Percentiles rank a stretch among this genome's conserved stretches.
phyloP scores from a whole-genome alignment of 2,888 invertebrate species.

The Dysmachus trigonus region DNA sequence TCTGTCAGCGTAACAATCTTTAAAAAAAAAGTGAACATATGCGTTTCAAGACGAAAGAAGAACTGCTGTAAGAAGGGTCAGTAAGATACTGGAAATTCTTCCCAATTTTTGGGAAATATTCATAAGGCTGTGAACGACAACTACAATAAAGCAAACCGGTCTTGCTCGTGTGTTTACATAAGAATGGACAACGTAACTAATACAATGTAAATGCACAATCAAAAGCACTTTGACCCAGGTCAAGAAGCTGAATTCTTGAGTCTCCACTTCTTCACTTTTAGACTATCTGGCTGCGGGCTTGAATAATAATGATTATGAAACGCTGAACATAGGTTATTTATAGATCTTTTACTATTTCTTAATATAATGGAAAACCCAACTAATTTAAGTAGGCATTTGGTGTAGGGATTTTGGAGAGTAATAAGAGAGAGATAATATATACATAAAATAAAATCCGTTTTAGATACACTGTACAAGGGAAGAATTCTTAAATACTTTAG shows the following conservation, averaged over 20 bases:
- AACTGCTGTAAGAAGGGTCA: background rate
- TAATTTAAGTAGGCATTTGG: background rate
- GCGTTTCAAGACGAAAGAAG: background rate
- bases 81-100: background rate
- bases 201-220: background rate
- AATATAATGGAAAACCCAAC: background rate
- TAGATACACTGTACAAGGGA: too few species aligned
- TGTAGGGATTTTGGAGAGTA: too few species aligned
- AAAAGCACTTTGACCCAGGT: background rate
- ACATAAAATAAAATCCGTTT: too few species aligned
- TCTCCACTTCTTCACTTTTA: background rate
- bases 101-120: background rate
- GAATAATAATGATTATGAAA: background rate
- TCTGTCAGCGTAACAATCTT: background rate
- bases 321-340: background rate
- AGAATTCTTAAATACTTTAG: too few species aligned
- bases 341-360: background rate
- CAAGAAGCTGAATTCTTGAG: background rate
- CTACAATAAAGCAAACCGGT: background rate
- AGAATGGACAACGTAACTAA: background rate
- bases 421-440: too few species aligned
- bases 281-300: background rate
- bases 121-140: background rate
- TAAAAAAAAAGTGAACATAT: background rate
- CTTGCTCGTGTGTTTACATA: background rate